A percentile compares a stretch with the other conserved stretches of the same genome.
Conservation (phyloP, 1,140 invertebrate genomes). For the Lepidurus couesii region DNA sequence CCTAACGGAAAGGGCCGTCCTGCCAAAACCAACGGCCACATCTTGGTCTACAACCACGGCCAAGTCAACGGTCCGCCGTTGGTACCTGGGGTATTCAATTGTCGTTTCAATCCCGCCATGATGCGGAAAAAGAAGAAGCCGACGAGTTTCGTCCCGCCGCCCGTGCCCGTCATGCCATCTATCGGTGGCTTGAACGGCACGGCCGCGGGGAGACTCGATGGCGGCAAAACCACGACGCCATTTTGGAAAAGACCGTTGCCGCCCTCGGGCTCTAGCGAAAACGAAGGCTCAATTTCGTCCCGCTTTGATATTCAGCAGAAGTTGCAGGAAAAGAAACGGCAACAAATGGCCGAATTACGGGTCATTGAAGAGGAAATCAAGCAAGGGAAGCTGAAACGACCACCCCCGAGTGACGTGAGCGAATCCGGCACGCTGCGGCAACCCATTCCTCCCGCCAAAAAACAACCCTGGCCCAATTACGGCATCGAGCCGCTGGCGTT, state of each 20-base stretch:
- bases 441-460: conserved; percentile 49
- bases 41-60: conserved; percentile 13
- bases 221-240: conserved; percentile 51
- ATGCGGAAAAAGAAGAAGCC: conserved; percentile 85
- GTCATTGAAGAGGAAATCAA: conserved; percentile 72
- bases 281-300: conserved; percentile 66
- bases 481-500: conserved; percentile 36
- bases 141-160: conserved; percentile 74
- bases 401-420: conserved; percentile 45
- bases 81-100: conserved; percentile 82
- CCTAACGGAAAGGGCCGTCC: neutral
- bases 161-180: conserved; percentile 43
- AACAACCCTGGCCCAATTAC: conserved; percentile 48
- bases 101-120: conserved; percentile 69
- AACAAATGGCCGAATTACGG: conserved; percentile 72
- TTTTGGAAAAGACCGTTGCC: conserved; percentile 74
- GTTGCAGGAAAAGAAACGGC: conserved; percentile 78
- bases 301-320: conserved; percentile 79
- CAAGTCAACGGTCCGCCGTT: conserved; percentile 37
- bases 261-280: conserved; percentile 57
- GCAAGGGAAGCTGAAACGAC: conserved; percentile 64
- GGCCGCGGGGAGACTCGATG: conserved; percentile 1
- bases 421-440: conserved; percentile 44
- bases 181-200: conserved; percentile 18
- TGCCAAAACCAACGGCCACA: conserved; percentile 31